phyloP scores from a whole-genome alignment of 2,113 vertebrate species.

The Sitta europaea region DNA sequence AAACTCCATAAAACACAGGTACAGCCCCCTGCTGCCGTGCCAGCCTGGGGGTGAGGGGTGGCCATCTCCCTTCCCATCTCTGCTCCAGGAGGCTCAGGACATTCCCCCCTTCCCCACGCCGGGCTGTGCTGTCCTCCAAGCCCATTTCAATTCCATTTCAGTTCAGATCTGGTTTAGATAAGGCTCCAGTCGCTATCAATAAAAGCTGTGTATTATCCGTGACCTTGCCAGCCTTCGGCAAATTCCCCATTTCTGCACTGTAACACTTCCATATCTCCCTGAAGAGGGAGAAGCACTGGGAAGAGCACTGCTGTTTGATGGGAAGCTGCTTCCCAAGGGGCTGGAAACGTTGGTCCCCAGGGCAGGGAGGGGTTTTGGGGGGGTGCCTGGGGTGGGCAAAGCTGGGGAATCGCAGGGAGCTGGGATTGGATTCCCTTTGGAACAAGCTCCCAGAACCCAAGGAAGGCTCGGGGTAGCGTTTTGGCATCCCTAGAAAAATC shows the following conservation, averaged over 20 bases:
- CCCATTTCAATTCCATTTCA: constrained; percentile 43
- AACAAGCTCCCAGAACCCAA: background rate
- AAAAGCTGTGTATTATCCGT: constrained; percentile 6
- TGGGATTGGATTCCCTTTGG: background rate
- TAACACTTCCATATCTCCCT: background rate
- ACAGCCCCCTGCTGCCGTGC: background rate
- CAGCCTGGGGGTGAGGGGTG: background rate
- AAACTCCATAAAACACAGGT: constrained; percentile 99
- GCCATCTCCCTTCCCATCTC: background rate
- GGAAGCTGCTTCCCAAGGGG: background rate
- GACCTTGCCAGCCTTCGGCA: constrained; percentile 34
- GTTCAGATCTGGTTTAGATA: constrained; percentile 49
- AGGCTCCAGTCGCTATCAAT: background rate
- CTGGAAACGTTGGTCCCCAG: background rate
- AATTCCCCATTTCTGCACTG: background rate
- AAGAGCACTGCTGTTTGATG: background rate
- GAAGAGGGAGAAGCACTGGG: background rate
- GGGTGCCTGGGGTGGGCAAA: background rate
- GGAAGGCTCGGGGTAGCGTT: background rate
- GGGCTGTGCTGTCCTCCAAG: background rate
- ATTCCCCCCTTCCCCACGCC: background rate
- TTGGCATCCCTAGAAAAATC: background rate
- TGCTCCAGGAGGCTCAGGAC: rapidly evolving
- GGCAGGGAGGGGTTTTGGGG: background rate
- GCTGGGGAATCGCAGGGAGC: rapidly evolving